Evolutionary conservation across 2,888 invertebrate genomes (phyloP), one percentile per base, ranked within the genome.

Genomic region (Nemurella pictetii): DNA sequence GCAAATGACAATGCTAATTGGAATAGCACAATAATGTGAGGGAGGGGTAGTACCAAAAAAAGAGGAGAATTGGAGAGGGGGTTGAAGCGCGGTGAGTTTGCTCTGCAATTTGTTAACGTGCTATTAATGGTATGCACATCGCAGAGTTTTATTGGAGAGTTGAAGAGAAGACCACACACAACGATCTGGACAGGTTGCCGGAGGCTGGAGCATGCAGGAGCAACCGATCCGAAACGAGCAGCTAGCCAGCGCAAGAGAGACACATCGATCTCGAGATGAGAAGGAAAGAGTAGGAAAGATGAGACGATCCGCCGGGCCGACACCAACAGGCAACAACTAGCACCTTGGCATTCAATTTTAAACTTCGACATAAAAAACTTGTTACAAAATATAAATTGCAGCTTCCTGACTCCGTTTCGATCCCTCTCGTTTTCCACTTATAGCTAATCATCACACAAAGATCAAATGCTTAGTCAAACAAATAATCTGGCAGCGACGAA

Each of bases 81-180:
- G 35, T 29, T 30, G 75, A 74, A 74, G 35, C 32, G 75, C 26
- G 0, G n/a, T 78, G 85, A 84, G 85, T 85, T 85, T 85, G 73
- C 85, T 85, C 82, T 85, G 85, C 85, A 85, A 84, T 85, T 85
- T 85, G 84, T 84, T 85, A 85, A 85, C 85, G 85, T 85, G 85
- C 75, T 84, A 85, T 85, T 85, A 85, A 85, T 85, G 85, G 84
- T 85, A 84, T 85, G 85, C 85, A 85, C 82, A 84, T 84, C 75
- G 73, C 55, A 84, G 74, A 81, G 81, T 80, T 81, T 85, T 84
- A 85, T 84, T 74, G 84, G 81, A 73, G 85, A 75, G 75, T 27
- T 27, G 75, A 75, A 75, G 75, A 73, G 73, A 73, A 20, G 73
- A 84, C 84, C 84, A 82, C 84, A 84, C 84, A 84, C 84, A 27